phyloP scores from a whole-genome alignment of 2,888 invertebrate species.

The Bibio marci region DNA sequence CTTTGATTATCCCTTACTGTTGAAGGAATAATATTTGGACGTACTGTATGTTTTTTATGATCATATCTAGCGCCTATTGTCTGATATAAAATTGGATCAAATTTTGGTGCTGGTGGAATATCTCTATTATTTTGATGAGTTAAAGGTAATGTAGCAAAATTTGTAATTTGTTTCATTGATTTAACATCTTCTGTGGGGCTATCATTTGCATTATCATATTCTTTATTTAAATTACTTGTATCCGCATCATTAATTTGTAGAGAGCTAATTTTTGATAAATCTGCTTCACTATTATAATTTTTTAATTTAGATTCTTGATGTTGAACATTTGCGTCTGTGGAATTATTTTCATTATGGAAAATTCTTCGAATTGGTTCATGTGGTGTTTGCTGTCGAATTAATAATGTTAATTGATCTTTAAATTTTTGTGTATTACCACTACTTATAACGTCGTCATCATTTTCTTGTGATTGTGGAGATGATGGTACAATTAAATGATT shows the following conservation, averaged over 20 bases:
- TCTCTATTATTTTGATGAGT: neutral
- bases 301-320: no score
- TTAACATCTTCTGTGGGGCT: no score
- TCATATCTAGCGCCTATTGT: slow-evolving; percentile 18
- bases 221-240: neutral
- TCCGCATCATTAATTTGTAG: neutral
- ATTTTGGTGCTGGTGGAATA: slow-evolving; percentile 24
- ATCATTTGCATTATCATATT: no score
- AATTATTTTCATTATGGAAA: neutral
- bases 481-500: no score
- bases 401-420: neutral
- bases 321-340: neutral
- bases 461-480: no score
- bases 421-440: neutral
- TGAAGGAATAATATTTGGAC: slow-evolving; percentile 12
- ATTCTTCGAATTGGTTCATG: neutral
- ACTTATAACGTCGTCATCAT: no score
- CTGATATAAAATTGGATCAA: slow-evolving; percentile 23
- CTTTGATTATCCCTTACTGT: neutral
- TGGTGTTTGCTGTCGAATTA: neutral
- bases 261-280: neutral
- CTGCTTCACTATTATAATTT: slow-evolving; percentile 10
- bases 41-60: slow-evolving; percentile 11
- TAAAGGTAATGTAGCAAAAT: neutral
- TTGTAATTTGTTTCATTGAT: no score